phyloP scores from a whole-genome alignment of 2,797 vertebrate species.

The Fratercula arctica region DNA sequence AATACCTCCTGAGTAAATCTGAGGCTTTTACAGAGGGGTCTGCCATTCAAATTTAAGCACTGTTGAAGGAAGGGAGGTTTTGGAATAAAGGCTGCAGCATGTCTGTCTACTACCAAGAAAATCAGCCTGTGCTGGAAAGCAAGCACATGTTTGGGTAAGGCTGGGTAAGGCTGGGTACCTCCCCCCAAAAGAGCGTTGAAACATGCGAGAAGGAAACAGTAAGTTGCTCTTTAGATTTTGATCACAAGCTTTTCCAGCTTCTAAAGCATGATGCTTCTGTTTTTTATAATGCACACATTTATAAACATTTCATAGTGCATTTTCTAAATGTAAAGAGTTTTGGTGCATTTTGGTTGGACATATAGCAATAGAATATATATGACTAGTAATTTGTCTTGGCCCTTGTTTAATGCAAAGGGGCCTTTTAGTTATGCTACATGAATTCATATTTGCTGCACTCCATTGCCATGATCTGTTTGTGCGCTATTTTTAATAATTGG shows the following conservation, averaged over 20 bases:
- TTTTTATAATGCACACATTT: background rate
- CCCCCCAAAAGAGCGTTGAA: background rate
- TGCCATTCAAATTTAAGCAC: background rate
- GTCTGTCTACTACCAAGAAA: background rate
- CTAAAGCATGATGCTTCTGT: background rate
- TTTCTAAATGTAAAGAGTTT: background rate
- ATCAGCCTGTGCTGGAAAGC: background rate
- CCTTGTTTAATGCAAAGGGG: background rate
- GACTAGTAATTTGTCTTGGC: background rate
- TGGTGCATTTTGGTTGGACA: background rate
- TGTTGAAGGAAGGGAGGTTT: background rate
- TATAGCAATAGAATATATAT: background rate
- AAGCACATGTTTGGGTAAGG: background rate
- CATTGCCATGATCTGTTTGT: background rate
- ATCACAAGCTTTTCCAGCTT: conserved; percentile 3
- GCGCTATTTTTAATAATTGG: background rate
- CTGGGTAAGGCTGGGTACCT: background rate
- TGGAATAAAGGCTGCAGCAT: background rate
- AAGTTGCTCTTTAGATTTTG: background rate
- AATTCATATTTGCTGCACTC: background rate
- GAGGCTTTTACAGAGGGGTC: background rate
- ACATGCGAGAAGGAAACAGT: background rate
- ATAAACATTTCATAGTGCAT: background rate
- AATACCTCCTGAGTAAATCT: background rate
- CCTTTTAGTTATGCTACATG: background rate